phyloP scores from a whole-genome alignment of 2,113 vertebrate genomes.

The Heterocephalus glaber region DNA sequence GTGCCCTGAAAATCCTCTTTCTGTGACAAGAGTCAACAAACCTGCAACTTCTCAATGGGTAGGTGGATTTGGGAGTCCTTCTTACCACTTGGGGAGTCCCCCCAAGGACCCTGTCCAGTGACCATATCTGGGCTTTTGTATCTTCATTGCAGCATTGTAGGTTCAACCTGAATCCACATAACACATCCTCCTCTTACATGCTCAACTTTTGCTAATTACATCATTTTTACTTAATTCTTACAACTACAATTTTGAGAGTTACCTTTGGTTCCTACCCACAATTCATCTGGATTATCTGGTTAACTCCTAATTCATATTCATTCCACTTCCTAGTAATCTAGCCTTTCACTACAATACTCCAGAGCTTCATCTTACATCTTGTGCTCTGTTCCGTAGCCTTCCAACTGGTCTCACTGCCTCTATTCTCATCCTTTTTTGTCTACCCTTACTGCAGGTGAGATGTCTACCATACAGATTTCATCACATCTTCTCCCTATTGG shows the following conservation, averaged over 20 bases:
- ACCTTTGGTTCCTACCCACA: not conserved
- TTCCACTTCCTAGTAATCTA: not conserved
- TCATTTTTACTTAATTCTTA: not conserved
- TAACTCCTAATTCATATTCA: not conserved
- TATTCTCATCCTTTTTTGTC: not conserved
- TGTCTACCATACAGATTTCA: not conserved
- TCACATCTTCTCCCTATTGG: not conserved
- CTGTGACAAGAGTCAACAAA: not conserved
- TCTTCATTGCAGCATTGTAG: not conserved
- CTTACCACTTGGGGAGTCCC: not conserved
- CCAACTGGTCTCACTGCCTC: not conserved
- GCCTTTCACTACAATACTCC: not conserved
- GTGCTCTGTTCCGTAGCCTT: not conserved
- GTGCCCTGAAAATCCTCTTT: not conserved
- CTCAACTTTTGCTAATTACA: not conserved
- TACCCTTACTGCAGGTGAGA: not conserved
- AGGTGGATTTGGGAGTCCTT: not conserved
- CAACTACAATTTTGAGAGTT: not conserved
- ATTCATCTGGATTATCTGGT: not conserved
- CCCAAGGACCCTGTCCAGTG: not conserved
- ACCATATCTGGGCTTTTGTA: not conserved
- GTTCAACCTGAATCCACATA: not conserved
- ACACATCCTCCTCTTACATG: not conserved
- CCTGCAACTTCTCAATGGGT: not conserved
- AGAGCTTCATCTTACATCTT: not conserved